Base-by-base conservation (phyloP, 2,797 vertebrate species). In the Cuculus canorus region DNA sequence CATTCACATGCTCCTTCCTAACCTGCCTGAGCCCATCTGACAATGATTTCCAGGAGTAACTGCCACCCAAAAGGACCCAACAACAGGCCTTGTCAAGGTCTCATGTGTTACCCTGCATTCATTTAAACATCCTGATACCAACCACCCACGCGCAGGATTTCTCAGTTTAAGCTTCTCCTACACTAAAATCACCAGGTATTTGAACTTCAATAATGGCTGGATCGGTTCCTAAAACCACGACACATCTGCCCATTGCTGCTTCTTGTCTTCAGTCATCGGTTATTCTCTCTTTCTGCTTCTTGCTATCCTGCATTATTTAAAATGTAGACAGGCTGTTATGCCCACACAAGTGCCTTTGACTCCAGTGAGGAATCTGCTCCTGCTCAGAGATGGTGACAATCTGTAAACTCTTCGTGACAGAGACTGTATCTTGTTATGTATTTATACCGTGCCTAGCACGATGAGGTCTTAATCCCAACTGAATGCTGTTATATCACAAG, bases 361-460 rank as follows among this genome's bases (percentile, higher is more conserved):
- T 95, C 24, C 3, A 78, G 94, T 16, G 91, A 95, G 91, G 91
- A 78, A 69, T 73, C 93, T 88, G 87, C 94, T 96, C 82, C 77
- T 92, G 93, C 79, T 69, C 93, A 53, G 87, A 85, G 82, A 90
- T 84, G 91, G 72, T 66, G 95, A 80, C 95, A 95, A 92, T 85
- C 95, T 82, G 83, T 86, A 80, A 88, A 91, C 86, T 92, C 56
- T 64, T 47, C 13, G 11, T 80, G 91, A 73, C 94, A 96, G 86
- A 80, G 86, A 80, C 91, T 92, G 64, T 8, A 47, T 78, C 93
- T 92, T n/a, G 60, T 17, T 90, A 77, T 93, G 93, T 50, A 54
- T 93, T 93, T 93, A 61, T 52, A 18, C 86, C 54, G 82, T 57
- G 86, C 93, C 61, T 52, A 63, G 92, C 91, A 81, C 81, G 92